Conservation (phyloP, 2,797 vertebrate species). For the Bradypodion pumilum region DNA sequence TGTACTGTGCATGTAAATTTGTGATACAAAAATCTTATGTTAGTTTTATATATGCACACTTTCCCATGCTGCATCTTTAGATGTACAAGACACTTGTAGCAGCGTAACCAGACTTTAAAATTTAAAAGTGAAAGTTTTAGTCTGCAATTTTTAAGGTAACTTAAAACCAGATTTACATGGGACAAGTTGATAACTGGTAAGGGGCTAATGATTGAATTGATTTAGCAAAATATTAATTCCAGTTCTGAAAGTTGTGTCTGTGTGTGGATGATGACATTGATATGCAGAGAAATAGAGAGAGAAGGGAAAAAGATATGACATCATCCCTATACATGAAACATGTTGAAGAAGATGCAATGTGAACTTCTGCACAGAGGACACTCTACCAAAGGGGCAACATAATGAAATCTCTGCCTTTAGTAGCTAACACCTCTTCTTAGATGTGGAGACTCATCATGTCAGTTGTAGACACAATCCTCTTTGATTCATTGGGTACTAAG, state of each 20-base stretch:
- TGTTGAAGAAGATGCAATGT: neutral
- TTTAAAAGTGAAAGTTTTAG: neutral
- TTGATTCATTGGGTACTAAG: neutral
- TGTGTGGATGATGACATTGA: neutral
- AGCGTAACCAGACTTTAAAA: neutral
- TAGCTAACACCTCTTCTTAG: neutral
- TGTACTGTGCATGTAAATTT: neutral
- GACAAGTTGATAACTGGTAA: neutral
- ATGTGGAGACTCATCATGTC: neutral
- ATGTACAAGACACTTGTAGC: neutral
- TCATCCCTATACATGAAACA: neutral
- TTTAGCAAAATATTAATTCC: neutral
- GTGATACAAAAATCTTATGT: neutral
- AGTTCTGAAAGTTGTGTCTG: neutral
- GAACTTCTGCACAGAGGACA: neutral
- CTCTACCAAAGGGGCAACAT: neutral
- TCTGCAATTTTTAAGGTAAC: neutral
- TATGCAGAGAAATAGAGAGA: neutral
- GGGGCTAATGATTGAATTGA: neutral
- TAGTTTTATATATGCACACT: neutral
- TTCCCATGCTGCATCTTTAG: neutral
- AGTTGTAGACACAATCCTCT: neutral
- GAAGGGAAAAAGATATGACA: neutral
- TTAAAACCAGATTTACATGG: neutral
- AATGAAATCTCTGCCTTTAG: neutral